Conservation (phyloP, 2,113 vertebrate species). For the Lepisosteus oculatus region DNA sequence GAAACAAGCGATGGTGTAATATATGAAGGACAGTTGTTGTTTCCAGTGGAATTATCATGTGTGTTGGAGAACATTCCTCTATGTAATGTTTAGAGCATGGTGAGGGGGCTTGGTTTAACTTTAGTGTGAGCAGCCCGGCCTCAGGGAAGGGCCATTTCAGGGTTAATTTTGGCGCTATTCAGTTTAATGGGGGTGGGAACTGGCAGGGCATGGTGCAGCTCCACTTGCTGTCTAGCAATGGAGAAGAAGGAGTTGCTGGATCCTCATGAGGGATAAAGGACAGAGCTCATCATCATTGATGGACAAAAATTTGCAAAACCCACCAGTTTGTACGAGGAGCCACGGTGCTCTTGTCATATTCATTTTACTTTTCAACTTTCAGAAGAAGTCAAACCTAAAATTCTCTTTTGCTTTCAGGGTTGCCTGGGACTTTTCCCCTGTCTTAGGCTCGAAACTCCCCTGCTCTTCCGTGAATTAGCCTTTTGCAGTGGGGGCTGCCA, state of each 20-base stretch:
- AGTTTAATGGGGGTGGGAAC: constrained; percentile 17
- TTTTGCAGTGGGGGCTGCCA: too few species aligned
- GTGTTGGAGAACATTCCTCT: background rate
- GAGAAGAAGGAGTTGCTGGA: constrained; percentile 15
- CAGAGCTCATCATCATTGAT: background rate
- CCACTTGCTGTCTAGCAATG: constrained; percentile 4
- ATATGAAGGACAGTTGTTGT: background rate
- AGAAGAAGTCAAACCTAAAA: background rate
- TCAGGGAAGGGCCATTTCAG: constrained; percentile 19
- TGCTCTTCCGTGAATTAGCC: too few species aligned
- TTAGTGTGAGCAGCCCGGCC: constrained; percentile 18
- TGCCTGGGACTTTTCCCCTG: too few species aligned
- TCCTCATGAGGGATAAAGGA: background rate
- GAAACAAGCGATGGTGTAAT: too few species aligned
- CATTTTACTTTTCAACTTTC: background rate
- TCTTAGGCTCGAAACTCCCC: too few species aligned
- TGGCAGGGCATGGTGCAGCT: constrained; percentile 20
- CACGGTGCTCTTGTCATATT: background rate
- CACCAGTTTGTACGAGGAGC: background rate
- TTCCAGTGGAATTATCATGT: background rate
- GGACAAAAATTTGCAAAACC: background rate
- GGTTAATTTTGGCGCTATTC: constrained; percentile 27
- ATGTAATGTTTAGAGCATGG: constrained; percentile 18
- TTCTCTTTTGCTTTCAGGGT: background rate
- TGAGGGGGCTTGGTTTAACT: constrained; percentile 19